phyloP scores from a whole-genome alignment of 2,888 invertebrate species.

The Drosophila parthenogenetica region DNA sequence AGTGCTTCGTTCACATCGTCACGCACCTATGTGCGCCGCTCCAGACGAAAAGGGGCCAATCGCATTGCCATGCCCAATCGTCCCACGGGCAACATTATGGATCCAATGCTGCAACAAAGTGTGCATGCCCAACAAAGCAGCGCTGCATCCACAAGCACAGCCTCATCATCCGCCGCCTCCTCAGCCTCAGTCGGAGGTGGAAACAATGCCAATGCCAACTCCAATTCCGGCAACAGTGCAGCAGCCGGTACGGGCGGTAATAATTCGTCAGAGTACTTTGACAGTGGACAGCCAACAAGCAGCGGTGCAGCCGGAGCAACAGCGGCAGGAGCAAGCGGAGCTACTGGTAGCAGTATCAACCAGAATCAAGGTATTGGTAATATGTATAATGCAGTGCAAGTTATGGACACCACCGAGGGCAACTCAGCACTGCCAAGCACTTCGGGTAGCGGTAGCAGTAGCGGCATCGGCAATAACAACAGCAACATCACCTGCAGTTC shows the following conservation, averaged over 20 bases:
- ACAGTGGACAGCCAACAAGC: conserved; percentile 67
- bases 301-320: conserved; percentile 31
- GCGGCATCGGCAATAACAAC: conserved; percentile 45
- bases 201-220: neutral
- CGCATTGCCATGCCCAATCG: conserved; percentile 87
- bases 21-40: conserved; percentile 95
- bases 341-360: conserved; percentile 15
- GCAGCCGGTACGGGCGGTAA: too few species aligned
- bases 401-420: conserved; percentile 73
- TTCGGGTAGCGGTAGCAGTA: conserved; percentile 44
- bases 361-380: conserved; percentile 49
- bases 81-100: conserved; percentile 86
- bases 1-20: conserved; percentile 97
- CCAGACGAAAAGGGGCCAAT: conserved; percentile 95
- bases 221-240: conserved; percentile 30
- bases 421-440: conserved; percentile 47
- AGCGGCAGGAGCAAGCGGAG: neutral
- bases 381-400: conserved; percentile 59
- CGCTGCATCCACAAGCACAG: conserved; percentile 41
- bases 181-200: conserved; percentile 44
- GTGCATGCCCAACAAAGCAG: conserved; percentile 83
- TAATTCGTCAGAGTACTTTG: conserved; percentile 57
- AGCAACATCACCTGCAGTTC: conserved; percentile 49
- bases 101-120: conserved; percentile 89
- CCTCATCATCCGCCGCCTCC: conserved; percentile 15